Conservation (phyloP, 2,888 invertebrate species). For the Polylopha cassiicola region DNA sequence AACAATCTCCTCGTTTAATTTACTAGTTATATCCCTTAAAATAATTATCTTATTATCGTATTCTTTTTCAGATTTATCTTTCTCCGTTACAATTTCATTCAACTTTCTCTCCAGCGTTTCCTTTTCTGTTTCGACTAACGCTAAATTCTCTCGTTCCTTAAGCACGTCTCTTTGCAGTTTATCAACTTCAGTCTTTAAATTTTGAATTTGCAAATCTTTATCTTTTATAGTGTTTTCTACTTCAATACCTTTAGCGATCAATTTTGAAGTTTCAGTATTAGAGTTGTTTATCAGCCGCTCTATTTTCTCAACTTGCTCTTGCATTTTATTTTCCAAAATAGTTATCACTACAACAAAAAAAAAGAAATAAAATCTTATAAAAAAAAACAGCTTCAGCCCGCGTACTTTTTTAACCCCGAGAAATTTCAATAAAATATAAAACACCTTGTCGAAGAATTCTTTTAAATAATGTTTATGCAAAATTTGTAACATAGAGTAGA, state of each 20-base stretch:
- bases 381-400: too few relatives aligned
- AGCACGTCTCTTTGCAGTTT: conserved; percentile 1
- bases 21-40: conserved; percentile 1
- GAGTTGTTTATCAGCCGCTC: neutral
- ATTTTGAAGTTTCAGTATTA: neutral
- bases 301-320: conserved; percentile 1
- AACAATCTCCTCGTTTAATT: neutral
- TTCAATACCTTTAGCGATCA: neutral
- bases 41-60: conserved; percentile 1
- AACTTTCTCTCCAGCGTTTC: neutral
- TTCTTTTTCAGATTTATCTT: neutral
- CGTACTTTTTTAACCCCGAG: too few relatives aligned
- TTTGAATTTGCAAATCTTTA: conserved; percentile 4
- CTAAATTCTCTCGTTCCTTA: neutral
- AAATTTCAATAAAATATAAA: too few relatives aligned
- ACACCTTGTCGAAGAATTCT: too few relatives aligned
- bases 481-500: too few relatives aligned
- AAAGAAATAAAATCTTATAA: neutral
- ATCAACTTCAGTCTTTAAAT: neutral
- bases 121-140: conserved; percentile 1
- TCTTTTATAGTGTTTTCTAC: conserved; percentile 1
- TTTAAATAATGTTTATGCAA: too few relatives aligned
- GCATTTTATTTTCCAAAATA: conserved; percentile 1
- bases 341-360: conserved; percentile 3
- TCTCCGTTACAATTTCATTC: neutral